These are phyloP conservation scores for Epinephelus fuscoguttatus DNA, from an alignment of 2,113 vertebrate genomes.

Conservation along the genomic window DNA sequence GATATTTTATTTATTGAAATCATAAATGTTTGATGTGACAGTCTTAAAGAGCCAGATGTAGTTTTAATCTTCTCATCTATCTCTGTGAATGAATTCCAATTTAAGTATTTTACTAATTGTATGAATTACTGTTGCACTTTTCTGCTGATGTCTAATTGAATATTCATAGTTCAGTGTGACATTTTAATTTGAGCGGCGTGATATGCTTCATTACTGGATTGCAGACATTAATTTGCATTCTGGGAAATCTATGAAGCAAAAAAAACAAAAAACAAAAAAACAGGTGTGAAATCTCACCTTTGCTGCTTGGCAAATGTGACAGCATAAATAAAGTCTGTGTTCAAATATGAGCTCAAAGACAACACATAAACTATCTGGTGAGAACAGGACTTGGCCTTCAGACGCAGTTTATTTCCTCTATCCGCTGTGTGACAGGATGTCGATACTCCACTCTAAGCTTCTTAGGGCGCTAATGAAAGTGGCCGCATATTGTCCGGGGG, in stretches of 20 bases:
- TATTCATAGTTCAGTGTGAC: background rate
- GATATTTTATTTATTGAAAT: background rate
- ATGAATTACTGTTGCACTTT: background rate
- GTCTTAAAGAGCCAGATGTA: background rate
- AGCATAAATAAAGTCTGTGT: background rate
- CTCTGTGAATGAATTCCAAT: background rate
- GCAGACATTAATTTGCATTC: background rate
- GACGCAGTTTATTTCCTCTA: conserved; percentile 1
- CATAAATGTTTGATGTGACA: background rate
- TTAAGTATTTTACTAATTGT: background rate
- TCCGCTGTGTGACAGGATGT: conserved; percentile 50
- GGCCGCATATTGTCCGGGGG: conserved; percentile 72
- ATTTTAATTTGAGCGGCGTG: background rate
- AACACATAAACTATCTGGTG: background rate
- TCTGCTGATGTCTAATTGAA: background rate
- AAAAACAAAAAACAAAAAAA: background rate
- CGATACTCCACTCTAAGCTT: conserved; percentile 76
- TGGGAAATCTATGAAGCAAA: too few relatives aligned
- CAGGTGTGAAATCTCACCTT: background rate
- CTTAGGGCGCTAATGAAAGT: conserved; percentile 82
- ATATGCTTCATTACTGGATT: background rate
- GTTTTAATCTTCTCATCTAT: background rate
- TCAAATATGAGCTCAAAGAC: background rate
- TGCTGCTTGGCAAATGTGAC: background rate
- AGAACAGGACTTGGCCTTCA: background rate